These are phyloP conservation scores for Morinoia aosen DNA, from an alignment of 2,888 invertebrate genomes.

Conservation along the genomic window DNA sequence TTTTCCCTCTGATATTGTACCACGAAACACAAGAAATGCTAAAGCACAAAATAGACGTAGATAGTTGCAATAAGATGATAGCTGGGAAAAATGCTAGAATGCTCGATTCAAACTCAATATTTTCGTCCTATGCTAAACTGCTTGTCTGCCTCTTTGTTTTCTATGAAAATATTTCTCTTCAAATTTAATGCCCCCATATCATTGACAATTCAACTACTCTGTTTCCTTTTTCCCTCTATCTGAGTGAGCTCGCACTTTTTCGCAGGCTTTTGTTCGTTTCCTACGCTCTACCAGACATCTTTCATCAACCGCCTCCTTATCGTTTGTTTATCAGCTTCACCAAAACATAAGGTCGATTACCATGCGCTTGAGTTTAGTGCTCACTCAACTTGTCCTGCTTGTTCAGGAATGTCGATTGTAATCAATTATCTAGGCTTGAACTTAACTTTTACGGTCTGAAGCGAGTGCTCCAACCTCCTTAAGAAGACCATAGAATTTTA, in stretches of 20 bases:
- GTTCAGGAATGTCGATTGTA: background rate
- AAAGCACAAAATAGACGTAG: background rate
- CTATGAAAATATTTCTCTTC: background rate
- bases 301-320: background rate
- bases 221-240: background rate
- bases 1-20: background rate
- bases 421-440: background rate
- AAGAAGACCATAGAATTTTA: background rate
- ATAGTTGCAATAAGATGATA: background rate
- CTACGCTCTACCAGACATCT: background rate
- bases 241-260: background rate
- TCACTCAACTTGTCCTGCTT: background rate
- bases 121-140: background rate
- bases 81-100: background rate
- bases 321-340: background rate
- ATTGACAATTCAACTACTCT: background rate
- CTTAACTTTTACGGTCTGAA: background rate
- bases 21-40: too few relatives aligned
- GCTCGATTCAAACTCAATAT: background rate
- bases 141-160: background rate
- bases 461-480: background rate
- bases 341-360: background rate
- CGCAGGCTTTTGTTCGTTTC: background rate
- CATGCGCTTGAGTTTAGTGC: background rate
- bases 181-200: background rate